These are phyloP conservation scores for Pygoscelis antarcticus DNA, from an alignment of 2,113 vertebrate species.

Conservation along the genomic window DNA sequence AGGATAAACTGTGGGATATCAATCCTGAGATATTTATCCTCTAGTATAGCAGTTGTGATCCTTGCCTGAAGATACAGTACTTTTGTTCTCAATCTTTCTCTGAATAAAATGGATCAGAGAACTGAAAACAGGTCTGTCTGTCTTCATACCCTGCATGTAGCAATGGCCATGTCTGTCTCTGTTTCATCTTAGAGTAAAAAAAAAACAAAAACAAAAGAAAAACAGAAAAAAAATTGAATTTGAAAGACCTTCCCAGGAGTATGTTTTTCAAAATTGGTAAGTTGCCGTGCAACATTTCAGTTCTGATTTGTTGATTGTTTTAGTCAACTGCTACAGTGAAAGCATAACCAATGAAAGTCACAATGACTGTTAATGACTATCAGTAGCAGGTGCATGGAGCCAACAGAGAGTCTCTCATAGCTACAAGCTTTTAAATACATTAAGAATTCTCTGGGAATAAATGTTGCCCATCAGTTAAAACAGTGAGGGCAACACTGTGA, in stretches of 20 bases:
- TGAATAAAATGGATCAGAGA: not conserved
- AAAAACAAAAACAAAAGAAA: not conserved
- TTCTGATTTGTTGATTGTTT: not conserved
- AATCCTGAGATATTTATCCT: not conserved
- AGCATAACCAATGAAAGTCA: not conserved
- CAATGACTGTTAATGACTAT: not conserved
- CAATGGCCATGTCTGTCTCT: not conserved
- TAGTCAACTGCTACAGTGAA: not conserved
- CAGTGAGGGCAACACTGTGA: not conserved
- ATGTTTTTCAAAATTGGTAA: not conserved
- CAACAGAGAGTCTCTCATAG: not conserved
- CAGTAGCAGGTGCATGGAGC: not conserved
- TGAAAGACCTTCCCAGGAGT: not conserved
- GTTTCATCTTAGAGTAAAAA: not conserved
- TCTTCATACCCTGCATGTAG: not conserved
- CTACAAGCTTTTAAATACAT: not conserved
- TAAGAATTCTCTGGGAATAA: not conserved
- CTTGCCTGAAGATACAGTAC: not conserved
- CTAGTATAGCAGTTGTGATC: not conserved
- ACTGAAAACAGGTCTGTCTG: not conserved
- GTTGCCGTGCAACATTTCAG: not conserved
- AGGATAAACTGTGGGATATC: not conserved
- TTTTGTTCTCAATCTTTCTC: not conserved
- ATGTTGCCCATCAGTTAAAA: not conserved
- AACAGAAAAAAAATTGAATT: accelerated